Evolutionary conservation across 2,888 invertebrate species (phyloP).

Genomic region (Dolichopus griseipennis): DNA sequence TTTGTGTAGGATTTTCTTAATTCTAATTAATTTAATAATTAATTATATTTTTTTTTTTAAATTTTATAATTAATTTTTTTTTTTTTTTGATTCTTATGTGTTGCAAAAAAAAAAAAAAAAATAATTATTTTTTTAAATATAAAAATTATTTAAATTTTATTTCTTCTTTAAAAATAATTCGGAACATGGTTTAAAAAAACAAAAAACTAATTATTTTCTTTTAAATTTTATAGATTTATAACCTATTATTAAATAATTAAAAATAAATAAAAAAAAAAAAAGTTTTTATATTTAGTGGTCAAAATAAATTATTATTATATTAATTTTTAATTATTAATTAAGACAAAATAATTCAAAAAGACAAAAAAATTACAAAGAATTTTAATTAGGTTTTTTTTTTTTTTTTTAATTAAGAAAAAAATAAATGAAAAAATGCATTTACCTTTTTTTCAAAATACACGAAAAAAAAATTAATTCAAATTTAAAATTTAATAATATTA

Average conservation of each 20-base stretch:
- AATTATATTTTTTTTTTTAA: neutral
- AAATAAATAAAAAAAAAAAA: no score
- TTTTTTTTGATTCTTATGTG: no score
- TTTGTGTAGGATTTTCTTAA: neutral
- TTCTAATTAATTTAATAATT: neutral
- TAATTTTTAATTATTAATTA: neutral
- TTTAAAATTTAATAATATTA: no score
- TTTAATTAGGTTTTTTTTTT: neutral
- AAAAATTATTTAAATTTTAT: neutral
- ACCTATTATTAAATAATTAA: neutral
- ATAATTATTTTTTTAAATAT: neutral
- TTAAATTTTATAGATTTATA: neutral
- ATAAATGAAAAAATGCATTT: constrained; percentile 1
- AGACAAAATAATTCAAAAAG: neutral
- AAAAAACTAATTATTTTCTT: neutral
- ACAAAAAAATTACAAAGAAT: neutral
- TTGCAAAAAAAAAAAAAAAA: neutral
- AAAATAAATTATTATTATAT: neutral
- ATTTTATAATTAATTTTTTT: neutral
- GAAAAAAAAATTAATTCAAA: neutral
- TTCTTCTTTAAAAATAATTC: neutral
- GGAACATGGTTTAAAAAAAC: neutral
- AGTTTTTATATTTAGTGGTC: no score
- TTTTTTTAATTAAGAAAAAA: neutral
- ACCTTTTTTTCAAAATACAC: neutral